A percentile compares a stretch with the other conserved stretches of the same genome.
These are phyloP conservation scores for Pseudoatta argentina DNA, from an alignment of 1,140 invertebrate genomes.

Conservation along the genomic window DNA sequence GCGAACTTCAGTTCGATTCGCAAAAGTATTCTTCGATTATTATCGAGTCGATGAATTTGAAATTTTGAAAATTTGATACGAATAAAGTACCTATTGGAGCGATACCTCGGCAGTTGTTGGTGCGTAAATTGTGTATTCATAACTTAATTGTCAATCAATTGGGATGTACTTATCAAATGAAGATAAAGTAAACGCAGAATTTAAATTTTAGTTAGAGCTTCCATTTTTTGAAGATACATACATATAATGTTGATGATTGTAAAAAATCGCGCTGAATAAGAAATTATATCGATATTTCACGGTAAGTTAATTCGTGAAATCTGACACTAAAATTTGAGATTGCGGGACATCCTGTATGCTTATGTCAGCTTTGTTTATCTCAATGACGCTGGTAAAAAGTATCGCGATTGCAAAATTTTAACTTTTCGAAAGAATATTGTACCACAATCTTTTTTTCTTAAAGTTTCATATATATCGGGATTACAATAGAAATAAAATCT, in stretches of 20 bases:
- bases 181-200: no score
- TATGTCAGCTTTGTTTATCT: slow-evolving; percentile 3
- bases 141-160: no score
- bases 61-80: no score
- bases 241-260: neutral
- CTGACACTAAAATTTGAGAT: neutral
- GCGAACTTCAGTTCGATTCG: neutral
- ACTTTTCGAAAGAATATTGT: neutral
- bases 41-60: neutral
- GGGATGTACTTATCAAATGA: no score
- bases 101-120: no score
- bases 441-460: slow-evolving; percentile 36
- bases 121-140: no score
- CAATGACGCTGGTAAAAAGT: neutral
- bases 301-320: neutral
- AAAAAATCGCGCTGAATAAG: neutral
- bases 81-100: no score
- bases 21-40: neutral
- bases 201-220: neutral
- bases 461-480: neutral
- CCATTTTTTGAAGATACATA: neutral
- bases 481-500: neutral
- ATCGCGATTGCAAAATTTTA: neutral
- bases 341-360: slow-evolving; percentile 12
- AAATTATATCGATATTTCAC: neutral